Conservation (phyloP, 1,140 invertebrate genomes). For the Akabosia matsudoensis region DNA sequence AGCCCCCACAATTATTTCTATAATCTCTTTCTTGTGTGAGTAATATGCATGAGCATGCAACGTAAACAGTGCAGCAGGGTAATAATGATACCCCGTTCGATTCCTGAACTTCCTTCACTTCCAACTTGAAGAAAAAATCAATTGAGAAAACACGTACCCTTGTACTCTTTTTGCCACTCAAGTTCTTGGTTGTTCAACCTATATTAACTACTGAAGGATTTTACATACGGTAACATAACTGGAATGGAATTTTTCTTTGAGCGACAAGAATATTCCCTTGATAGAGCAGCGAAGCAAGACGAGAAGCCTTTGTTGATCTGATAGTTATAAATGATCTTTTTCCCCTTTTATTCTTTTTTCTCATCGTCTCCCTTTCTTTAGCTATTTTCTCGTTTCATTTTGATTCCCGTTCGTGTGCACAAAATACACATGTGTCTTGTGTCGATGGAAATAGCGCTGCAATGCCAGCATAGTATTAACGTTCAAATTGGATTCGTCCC, state of each 20-base stretch:
- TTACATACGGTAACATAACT: too few species aligned
- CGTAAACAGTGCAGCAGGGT: not conserved
- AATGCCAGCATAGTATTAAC: not conserved
- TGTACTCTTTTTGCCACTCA: not conserved
- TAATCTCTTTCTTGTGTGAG: not conserved
- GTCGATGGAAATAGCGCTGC: not conserved
- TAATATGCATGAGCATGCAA: not conserved
- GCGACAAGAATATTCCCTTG: not conserved
- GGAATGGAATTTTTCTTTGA: not conserved
- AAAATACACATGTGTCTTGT: not conserved
- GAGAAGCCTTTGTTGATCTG: conserved; percentile 5
- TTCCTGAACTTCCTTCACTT: not conserved
- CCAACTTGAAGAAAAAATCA: not conserved
- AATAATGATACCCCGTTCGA: not conserved
- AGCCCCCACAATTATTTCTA: not conserved
- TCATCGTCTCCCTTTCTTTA: not conserved
- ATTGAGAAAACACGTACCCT: not conserved
- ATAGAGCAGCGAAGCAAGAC: not conserved
- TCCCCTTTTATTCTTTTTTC: conserved; percentile 8
- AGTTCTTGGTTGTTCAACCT: not conserved
- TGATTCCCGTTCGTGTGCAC: not conserved
- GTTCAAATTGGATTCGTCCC: not conserved
- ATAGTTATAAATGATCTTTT: conserved; percentile 24
- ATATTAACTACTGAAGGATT: too few species aligned
- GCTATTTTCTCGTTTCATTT: not conserved